Conservation (phyloP, 2,113 vertebrate genomes). For the Myocastor coypus region DNA sequence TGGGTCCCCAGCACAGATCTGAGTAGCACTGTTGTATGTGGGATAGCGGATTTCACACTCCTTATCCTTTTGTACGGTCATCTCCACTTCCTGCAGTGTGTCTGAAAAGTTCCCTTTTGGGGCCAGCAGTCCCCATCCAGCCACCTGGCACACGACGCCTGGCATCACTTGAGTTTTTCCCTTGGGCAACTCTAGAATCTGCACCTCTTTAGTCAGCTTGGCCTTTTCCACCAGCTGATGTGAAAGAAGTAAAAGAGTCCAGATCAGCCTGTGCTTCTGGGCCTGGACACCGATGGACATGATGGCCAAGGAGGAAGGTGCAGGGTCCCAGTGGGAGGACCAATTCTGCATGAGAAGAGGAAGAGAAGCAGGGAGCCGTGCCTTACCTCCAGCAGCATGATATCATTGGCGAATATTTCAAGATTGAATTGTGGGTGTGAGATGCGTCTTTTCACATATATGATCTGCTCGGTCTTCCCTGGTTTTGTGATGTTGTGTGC, state of each 20-base stretch:
- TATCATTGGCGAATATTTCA: rapidly evolving
- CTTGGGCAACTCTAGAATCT: no score
- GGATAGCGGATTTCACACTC: rapidly evolving
- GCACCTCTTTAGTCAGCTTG: no score
- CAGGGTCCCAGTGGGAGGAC: no score
- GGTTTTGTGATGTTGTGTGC: conserved; percentile 50
- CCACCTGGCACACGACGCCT: no score
- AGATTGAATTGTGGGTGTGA: not conserved
- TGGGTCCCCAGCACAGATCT: conserved; percentile 66
- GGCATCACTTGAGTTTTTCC: no score
- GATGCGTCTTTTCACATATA: not conserved
- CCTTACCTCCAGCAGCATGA: conserved; percentile 74
- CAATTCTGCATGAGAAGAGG: no score
- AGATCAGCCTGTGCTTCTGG: not conserved
- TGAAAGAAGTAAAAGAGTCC: no score
- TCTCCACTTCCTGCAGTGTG: conserved; percentile 38
- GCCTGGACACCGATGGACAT: not conserved
- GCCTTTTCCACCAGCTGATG: no score
- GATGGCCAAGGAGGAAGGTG: no score
- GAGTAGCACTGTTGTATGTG: rapidly evolving
- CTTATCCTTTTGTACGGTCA: not conserved
- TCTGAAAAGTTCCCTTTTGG: no score
- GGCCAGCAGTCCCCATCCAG: no score
- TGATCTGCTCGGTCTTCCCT: conserved; percentile 52
- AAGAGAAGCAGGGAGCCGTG: no score